Percentiles rank a stretch among this genome's conserved stretches.
Conservation (phyloP, 1,140 invertebrate genomes). For the Sipha flava region DNA sequence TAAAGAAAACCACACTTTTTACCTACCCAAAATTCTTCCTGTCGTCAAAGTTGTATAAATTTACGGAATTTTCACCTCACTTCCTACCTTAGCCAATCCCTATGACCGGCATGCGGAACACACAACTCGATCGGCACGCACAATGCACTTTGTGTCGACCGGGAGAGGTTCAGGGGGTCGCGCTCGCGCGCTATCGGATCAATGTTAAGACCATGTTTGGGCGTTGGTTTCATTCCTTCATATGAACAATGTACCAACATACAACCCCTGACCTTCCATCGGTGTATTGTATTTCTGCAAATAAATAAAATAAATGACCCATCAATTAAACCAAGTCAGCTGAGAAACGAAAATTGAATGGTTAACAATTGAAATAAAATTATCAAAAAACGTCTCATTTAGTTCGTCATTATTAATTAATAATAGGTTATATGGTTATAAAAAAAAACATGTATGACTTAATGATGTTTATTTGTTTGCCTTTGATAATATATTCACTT, state of each 20-base stretch:
- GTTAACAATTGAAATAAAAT: too few species aligned
- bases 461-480: too few species aligned
- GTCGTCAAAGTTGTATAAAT: too few species aligned
- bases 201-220: constrained; percentile 17
- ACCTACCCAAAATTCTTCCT: too few species aligned
- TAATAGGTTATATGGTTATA: too few species aligned
- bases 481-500: too few species aligned
- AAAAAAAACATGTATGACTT: too few species aligned
- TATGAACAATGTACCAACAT: background rate
- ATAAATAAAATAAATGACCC: background rate
- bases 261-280: background rate
- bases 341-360: too few species aligned
- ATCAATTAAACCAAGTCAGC: background rate
- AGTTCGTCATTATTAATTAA: too few species aligned
- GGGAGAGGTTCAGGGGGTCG: background rate
- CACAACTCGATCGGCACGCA: background rate
- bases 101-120: background rate
- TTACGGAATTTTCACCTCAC: background rate
- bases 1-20: too few species aligned
- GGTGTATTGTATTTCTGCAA: background rate
- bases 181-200: background rate
- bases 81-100: background rate
- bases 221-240: background rate
- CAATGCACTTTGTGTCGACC: background rate
- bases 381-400: too few species aligned